Percentiles rank a stretch among this genome's conserved stretches.
These are phyloP conservation scores for Xylota sylvarum DNA, from an alignment of 2,888 invertebrate genomes.

Conservation along the genomic window DNA sequence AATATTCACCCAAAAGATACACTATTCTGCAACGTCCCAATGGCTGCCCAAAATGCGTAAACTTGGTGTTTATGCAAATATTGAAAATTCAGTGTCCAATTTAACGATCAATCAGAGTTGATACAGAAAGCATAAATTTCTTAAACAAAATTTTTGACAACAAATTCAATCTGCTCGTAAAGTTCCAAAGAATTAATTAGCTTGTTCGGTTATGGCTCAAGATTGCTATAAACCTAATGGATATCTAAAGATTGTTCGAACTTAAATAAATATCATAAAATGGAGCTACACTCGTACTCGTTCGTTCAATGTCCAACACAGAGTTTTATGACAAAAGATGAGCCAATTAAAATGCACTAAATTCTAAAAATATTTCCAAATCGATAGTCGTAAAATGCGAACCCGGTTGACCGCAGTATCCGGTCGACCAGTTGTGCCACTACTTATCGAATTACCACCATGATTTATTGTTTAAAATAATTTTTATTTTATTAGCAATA, in stretches of 20 bases:
- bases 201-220: constrained; percentile 1
- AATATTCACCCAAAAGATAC: not conserved
- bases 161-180: not conserved
- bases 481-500: constrained; percentile 13
- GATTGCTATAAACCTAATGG: constrained; percentile 2
- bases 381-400: constrained; percentile 3
- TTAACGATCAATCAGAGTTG: constrained; percentile 4
- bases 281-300: not conserved
- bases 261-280: constrained; percentile 24
- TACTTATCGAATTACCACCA: constrained; percentile 10
- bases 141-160: not conserved
- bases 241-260: not conserved
- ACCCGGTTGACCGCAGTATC: not conserved
- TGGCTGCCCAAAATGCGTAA: not conserved
- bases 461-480: constrained; percentile 19
- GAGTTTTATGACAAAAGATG: constrained; percentile 27
- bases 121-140: not conserved
- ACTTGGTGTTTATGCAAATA: constrained; percentile 1
- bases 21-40: not conserved
- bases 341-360: constrained; percentile 33
- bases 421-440: constrained; percentile 23
- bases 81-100: not conserved
- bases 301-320: not conserved
- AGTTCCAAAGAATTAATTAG: not conserved
- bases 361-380: constrained; percentile 16